phyloP scores from a whole-genome alignment of 1,140 invertebrate genomes.

The Gryon sp. region DNA sequence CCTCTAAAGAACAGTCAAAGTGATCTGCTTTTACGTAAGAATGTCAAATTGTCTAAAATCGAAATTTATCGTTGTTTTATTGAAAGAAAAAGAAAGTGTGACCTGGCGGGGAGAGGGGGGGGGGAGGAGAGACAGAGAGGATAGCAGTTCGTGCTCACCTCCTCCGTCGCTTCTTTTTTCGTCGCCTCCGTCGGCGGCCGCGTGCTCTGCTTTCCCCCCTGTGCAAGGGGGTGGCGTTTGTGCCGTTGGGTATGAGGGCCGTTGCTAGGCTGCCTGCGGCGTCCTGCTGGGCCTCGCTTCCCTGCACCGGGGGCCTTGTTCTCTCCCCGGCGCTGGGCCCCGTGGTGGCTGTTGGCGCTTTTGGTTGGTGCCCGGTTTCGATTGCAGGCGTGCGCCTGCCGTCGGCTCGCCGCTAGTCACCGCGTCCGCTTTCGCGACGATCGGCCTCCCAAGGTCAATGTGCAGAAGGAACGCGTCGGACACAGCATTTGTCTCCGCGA shows the following conservation, averaged over 20 bases:
- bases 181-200: conserved; percentile 76
- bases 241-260: conserved; percentile 75
- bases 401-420: conserved; percentile 71
- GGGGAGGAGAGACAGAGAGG: not conserved
- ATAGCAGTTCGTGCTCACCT: conserved; percentile 33
- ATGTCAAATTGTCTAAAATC: not conserved
- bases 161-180: conserved; percentile 79
- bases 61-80: no score
- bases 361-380: conserved; percentile 51
- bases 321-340: conserved; percentile 77
- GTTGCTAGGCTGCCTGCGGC: conserved; percentile 73
- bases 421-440: conserved; percentile 59
- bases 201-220: conserved; percentile 74
- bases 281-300: conserved; percentile 68
- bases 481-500: conserved; percentile 69
- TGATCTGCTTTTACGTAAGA: no score
- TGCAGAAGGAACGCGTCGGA: conserved; percentile 57
- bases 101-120: no score
- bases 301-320: conserved; percentile 78
- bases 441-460: conserved; percentile 57
- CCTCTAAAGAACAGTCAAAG: no score
- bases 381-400: conserved; percentile 47
- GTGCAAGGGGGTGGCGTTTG: conserved; percentile 71
- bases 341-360: conserved; percentile 72
- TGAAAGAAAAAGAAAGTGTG: no score